phyloP scores from a whole-genome alignment of 30 jellyfish, hydroid and myxozoan genomes.

The Aurelia aurita complex sp. Pacific region DNA sequence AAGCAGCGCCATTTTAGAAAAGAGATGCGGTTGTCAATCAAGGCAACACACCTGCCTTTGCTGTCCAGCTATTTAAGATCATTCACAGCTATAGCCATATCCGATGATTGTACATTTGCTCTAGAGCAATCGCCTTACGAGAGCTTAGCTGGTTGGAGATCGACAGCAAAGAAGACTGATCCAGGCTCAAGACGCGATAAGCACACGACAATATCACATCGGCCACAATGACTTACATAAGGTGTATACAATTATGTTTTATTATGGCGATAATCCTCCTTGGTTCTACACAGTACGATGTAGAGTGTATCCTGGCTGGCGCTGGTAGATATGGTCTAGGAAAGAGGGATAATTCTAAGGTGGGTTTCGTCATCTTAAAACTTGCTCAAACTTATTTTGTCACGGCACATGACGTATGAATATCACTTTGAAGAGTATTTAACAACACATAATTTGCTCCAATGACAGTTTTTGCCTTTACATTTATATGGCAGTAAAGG shows the following conservation, averaged over 20 bases:
- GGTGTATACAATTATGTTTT: conserved; percentile 5
- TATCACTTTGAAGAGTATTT: too few relatives aligned
- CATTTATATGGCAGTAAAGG: neutral
- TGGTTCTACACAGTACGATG: neutral
- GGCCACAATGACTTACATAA: conserved; percentile 11
- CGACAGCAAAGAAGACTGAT: neutral
- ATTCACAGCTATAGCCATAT: conserved; percentile 9
- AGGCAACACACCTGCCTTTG: conserved; percentile 20
- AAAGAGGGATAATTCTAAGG: conserved; percentile 15
- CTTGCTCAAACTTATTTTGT: too few relatives aligned
- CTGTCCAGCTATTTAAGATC: conserved; percentile 3
- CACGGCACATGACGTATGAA: too few relatives aligned
- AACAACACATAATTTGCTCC: too few relatives aligned
- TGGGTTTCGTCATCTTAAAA: too few relatives aligned
- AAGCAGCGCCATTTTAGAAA: conserved; percentile 2
- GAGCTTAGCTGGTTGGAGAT: conserved; percentile 21
- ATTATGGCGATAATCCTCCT: conserved; percentile 9
- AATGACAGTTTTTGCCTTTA: too few relatives aligned
- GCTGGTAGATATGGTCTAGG: conserved; percentile 62
- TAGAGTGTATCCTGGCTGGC: conserved; percentile 64
- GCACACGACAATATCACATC: neutral
- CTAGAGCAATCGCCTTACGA: neutral
- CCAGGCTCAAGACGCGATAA: neutral
- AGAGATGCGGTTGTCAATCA: conserved; percentile 4
- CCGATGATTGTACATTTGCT: conserved; percentile 33